Evolutionary conservation across 1,140 invertebrate genomes (phyloP), one percentile per base, ranked within the genome.

Genomic region (Metopolophium dirhodum): DNA sequence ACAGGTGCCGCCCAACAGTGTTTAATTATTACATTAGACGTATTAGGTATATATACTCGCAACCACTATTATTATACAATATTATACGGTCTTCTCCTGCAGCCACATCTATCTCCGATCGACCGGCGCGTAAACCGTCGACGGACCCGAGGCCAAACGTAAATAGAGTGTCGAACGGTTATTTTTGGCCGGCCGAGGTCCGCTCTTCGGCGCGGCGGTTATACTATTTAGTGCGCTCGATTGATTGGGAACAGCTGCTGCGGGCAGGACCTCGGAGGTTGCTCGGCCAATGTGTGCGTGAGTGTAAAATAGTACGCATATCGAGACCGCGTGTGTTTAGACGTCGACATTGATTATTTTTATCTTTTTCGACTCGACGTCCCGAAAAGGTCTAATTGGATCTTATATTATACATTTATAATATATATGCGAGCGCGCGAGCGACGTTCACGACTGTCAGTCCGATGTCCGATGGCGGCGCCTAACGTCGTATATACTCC

Each of bases 371-470:
- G 6, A 45, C n/a, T 90, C 37, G 49, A 51, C 51, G 35, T 90
- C 35, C n/a, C 88, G 49, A 51, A 90, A 90, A 51, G n/a, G 88
- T 90, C 88, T 90, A 90, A 90, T 90, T 90, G 47, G 49, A 90
- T 90, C 23, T 51, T 14, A 30, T 49, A 49, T 18, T 49, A 49
- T 49, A 18, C 47, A 51, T 14, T n/a, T n/a, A n/a, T n/a, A n/a
- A n/a, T n/a, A n/a, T 11, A 51, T 20, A 6, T 47, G 11, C 47
- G 11, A 4, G 47, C 83, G 4, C 41, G 1, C 22, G 37, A 23
- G 26, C 45, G 3, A 11, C 45, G 3, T 26, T 7, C 23, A 45
- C 14, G 49, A 51, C 41, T 20, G 83, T 26, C 37, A 83, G 22
- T 86, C 41, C 41, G 45, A n/a, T 11, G 8, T 49, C 30, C 14